phyloP scores from a whole-genome alignment of 2,888 invertebrate genomes.

The Zygothrica quintamaculata region DNA sequence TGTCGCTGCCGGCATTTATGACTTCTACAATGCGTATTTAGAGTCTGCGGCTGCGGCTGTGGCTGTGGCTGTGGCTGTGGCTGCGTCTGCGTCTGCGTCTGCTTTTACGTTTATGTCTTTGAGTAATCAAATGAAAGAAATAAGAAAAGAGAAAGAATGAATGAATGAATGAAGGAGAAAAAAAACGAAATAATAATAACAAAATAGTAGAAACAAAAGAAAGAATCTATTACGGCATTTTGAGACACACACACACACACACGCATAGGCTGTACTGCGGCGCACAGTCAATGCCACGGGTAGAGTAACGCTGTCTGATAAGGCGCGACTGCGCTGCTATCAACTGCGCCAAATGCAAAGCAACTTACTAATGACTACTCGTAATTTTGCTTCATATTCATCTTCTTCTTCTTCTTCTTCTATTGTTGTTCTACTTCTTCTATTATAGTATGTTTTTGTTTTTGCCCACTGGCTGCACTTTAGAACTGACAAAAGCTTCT shows the following conservation, averaged over 20 bases:
- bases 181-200: too few species aligned
- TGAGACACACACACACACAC: slow-evolving; percentile 9
- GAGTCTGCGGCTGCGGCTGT: slow-evolving; percentile 12
- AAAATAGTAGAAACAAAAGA: slow-evolving; percentile 52
- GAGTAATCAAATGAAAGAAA: slow-evolving; percentile 9
- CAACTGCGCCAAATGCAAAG: slow-evolving; percentile 77
- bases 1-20: slow-evolving; percentile 28
- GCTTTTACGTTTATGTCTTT: too few species aligned
- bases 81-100: too few species aligned
- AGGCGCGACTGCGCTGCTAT: slow-evolving; percentile 60
- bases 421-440: slow-evolving; percentile 6
- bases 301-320: slow-evolving; percentile 36
- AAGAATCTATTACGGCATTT: slow-evolving; percentile 70
- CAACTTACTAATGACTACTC: slow-evolving; percentile 66
- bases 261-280: background rate
- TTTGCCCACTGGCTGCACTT: slow-evolving; percentile 57
- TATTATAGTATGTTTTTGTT: background rate
- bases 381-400: slow-evolving; percentile 41
- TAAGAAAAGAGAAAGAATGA: background rate
- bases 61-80: too few species aligned
- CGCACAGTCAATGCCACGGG: background rate
- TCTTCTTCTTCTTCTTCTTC: slow-evolving; percentile 23
- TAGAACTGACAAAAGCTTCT: slow-evolving; percentile 53
- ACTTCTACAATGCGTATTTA: slow-evolving; percentile 8
- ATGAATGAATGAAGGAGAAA: slow-evolving; percentile 6